phyloP scores from a whole-genome alignment of 1,140 invertebrate genomes.

The Tenebrio molitor region DNA sequence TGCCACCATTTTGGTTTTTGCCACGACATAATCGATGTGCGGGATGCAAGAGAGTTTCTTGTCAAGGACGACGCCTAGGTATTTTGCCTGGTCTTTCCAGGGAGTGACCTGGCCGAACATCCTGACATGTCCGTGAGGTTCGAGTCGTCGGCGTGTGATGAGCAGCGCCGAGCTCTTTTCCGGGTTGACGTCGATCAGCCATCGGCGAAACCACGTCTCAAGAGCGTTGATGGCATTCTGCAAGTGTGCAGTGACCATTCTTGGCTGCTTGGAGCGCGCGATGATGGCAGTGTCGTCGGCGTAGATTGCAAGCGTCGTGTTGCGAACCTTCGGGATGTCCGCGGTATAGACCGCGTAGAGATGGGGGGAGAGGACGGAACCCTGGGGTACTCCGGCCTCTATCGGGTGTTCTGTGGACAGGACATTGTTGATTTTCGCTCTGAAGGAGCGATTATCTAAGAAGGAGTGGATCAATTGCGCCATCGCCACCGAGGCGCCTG shows the following conservation, averaged over 20 bases:
- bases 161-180: background rate
- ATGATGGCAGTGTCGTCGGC: slow-evolving; percentile 22
- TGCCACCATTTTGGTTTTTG: background rate
- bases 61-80: background rate
- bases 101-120: background rate
- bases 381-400: slow-evolving; percentile 6
- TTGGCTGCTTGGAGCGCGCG: background rate
- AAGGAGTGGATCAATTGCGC: slow-evolving; percentile 2
- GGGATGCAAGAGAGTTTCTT: background rate
- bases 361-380: background rate
- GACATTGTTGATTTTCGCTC: background rate
- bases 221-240: background rate
- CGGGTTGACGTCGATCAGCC: slow-evolving; percentile 11
- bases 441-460: background rate
- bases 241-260: background rate
- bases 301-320: background rate
- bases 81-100: background rate
- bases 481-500: background rate
- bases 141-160: background rate
- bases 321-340: slow-evolving; percentile 8
- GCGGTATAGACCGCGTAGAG: background rate
- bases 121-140: background rate
- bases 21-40: background rate
- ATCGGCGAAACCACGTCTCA: background rate
- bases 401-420: background rate